A percentile compares a stretch with the other conserved stretches of the same genome.
These are phyloP conservation scores for Cladopsammia gracilis DNA, from an alignment of 64 coral and sea anemone species.

Conservation along the genomic window DNA sequence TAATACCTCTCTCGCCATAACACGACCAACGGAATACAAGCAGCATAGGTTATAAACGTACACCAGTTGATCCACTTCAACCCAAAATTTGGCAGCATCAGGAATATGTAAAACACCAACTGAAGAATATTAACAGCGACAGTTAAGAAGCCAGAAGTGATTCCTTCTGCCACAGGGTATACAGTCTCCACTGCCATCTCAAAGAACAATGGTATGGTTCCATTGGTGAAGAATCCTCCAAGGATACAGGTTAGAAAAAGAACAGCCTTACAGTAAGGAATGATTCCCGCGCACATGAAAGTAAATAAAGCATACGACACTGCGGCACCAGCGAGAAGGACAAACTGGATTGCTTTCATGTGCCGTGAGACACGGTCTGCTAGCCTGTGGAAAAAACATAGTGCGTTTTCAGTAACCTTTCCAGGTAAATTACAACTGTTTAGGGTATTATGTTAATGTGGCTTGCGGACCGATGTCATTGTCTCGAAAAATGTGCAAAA, in stretches of 20 bases:
- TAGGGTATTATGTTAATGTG: too few species aligned
- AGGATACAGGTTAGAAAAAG: conserved; percentile 52
- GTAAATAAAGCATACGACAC: conserved; percentile 58
- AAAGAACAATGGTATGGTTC: conserved; percentile 67
- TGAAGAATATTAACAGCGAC: conserved; percentile 19
- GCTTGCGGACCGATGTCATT: too few species aligned
- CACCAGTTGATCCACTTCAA: conserved; percentile 73
- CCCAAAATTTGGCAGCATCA: conserved; percentile 67
- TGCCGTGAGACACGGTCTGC: conserved; percentile 57
- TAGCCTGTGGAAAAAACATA: conserved; percentile 12
- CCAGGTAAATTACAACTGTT: too few species aligned
- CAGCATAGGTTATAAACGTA: conserved; percentile 36
- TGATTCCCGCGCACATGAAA: conserved; percentile 52
- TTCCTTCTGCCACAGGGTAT: conserved; percentile 69
- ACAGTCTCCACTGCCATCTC: conserved; percentile 74
- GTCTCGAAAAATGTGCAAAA: too few species aligned
- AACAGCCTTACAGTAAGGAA: conserved; percentile 62
- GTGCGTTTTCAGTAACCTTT: not conserved
- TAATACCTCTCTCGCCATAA: conserved; percentile 60
- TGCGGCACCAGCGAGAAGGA: conserved; percentile 28
- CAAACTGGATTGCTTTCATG: conserved; percentile 55
- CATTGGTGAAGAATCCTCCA: conserved; percentile 65
- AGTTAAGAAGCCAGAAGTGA: conserved; percentile 57
- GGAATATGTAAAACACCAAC: conserved; percentile 65
- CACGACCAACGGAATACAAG: conserved; percentile 37